Evolutionary conservation across 2,797 vertebrate genomes (phyloP).

Genomic region (Semaprochilodus insignis): DNA sequence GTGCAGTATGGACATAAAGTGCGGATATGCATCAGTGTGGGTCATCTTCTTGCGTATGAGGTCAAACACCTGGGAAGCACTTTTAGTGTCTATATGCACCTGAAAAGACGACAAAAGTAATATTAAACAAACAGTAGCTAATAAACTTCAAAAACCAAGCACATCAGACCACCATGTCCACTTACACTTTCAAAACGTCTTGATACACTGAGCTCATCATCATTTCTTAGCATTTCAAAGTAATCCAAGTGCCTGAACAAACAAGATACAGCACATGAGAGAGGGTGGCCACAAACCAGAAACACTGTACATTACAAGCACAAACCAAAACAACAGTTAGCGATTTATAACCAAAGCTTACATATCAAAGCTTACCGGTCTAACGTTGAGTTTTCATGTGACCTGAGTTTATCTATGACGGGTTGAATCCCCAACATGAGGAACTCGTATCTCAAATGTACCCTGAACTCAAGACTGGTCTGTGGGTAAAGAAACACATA

Average conservation of each 20-base stretch:
- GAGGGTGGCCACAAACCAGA: background rate
- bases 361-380: constrained; percentile 85
- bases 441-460: constrained; percentile 97
- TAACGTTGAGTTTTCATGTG: constrained; percentile 95
- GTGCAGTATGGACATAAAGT: constrained; percentile 98
- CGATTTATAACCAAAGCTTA: background rate
- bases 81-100: constrained; percentile 98
- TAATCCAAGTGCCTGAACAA: constrained; percentile 93
- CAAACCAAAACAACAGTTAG: background rate
- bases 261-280: constrained; percentile 18
- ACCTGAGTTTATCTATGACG: constrained; percentile 95
- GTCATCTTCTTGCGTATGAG: constrained; percentile 96
- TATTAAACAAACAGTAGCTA: background rate
- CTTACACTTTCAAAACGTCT: constrained; percentile 93
- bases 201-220: constrained; percentile 95
- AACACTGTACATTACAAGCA: background rate
- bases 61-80: constrained; percentile 96
- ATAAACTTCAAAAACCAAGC: too few relatives aligned
- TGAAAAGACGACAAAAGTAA: constrained; percentile 61
- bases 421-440: constrained; percentile 99
- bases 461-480: constrained; percentile 96
- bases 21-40: constrained; percentile 95
- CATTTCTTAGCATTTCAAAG: constrained; percentile 98
- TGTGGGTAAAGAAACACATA: constrained; percentile 62
- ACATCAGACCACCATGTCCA: constrained; percentile 17